Base-by-base conservation (phyloP, 2,113 vertebrate species). In the Taurulus bubalis region DNA sequence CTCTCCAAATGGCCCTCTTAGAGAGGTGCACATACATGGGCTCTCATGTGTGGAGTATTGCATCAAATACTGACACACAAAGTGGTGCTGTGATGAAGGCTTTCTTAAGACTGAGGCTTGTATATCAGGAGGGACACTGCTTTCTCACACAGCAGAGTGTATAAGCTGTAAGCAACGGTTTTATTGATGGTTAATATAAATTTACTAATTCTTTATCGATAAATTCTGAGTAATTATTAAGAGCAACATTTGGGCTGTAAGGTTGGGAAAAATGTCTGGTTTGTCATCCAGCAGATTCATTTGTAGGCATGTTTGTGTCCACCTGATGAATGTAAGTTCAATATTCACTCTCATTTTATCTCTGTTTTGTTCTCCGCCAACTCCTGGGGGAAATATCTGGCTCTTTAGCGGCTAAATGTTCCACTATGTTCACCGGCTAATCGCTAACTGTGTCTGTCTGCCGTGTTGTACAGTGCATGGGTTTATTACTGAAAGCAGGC, bases 1-100 rank as follows among this genome's bases (percentile, higher is more conserved):
- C 85, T 89, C 73, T 91, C 87, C 73, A 92, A 90, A 92, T 92
- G 87, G 91, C 89, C 82, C 77, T 87, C 75, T 85, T 64, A 85
- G 68, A 85, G 70, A 87, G 84, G 80, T 72, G 81, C 67, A 79
- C 77, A 85, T 73, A 80, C 75, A 89, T 60, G 66, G 79, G 78
- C 80, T 85, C 81, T 87, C 75, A 69, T 75, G 71, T 90, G 82
- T 87, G 77, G 66, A 86, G 76, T 15, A 79, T 78, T 83, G 80
- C 81, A 85, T 87, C 85, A 76, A 88, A 90, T 47, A 79, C 66
- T 75, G 82, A 84, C 85, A 87, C 66, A 73, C 30, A 47, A 68
- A 76, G 49, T 24, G 38, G 3, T 47, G 74, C 38, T 38, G 66
- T 76, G 68, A 84, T 73, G 53, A 75, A 14, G 26, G 38, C 65